These are phyloP conservation scores for Notarius lentiginosus DNA, from an alignment of 2,113 vertebrate genomes.

Conservation along the genomic window DNA sequence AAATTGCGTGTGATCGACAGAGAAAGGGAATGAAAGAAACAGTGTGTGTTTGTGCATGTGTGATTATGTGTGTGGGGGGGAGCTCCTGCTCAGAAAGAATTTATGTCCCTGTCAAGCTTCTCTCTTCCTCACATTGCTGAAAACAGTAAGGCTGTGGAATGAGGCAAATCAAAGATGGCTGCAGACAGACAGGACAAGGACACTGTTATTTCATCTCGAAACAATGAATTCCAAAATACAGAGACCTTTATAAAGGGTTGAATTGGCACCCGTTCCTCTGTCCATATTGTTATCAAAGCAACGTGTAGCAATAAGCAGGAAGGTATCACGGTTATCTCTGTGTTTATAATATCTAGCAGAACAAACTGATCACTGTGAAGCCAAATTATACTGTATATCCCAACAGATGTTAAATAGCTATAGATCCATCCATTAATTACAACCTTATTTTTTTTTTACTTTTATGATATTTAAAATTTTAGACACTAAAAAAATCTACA, in stretches of 20 bases:
- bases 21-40: not conserved
- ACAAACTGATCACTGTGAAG: slow-evolving; percentile 72
- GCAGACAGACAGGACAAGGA: slow-evolving; percentile 55
- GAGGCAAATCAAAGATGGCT: slow-evolving; percentile 50
- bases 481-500: not conserved
- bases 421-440: slow-evolving; percentile 61
- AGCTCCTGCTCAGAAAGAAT: slow-evolving; percentile 26
- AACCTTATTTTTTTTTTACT: slow-evolving; percentile 67
- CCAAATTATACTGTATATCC: not conserved
- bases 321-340: slow-evolving; percentile 61
- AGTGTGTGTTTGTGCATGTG: not conserved
- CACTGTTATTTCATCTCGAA: slow-evolving; percentile 59
- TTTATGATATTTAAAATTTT: not conserved
- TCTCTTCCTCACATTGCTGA: slow-evolving; percentile 22
- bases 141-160: slow-evolving; percentile 38
- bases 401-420: not conserved
- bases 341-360: slow-evolving; percentile 75
- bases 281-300: slow-evolving; percentile 56
- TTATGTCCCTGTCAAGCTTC: slow-evolving; percentile 44
- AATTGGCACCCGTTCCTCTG: slow-evolving; percentile 60
- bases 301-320: slow-evolving; percentile 71
- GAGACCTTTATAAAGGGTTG: slow-evolving; percentile 72
- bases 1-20: not conserved
- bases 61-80: not conserved
- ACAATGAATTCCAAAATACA: slow-evolving; percentile 70